Percentiles rank a stretch among this genome's conserved stretches.
phyloP scores from a whole-genome alignment of 2,797 vertebrate genomes.

The Lutjanus argentimaculatus region DNA sequence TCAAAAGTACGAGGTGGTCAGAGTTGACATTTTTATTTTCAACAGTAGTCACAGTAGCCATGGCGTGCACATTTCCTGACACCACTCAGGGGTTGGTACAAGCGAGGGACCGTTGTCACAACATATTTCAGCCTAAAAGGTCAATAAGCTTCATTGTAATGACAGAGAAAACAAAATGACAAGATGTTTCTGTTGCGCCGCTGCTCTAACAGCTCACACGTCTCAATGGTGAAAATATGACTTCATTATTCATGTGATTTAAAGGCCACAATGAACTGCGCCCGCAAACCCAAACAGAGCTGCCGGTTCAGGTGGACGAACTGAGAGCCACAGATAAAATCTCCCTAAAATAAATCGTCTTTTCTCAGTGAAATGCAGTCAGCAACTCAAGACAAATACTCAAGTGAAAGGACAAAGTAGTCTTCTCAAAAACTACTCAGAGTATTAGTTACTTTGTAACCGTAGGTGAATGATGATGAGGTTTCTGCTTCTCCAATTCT shows the following conservation, averaged over 20 bases:
- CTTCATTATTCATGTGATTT: slow-evolving; percentile 41
- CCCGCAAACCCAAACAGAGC: not conserved
- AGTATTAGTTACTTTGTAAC: too few relatives aligned
- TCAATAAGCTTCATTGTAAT: slow-evolving; percentile 44
- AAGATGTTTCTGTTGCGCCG: slow-evolving; percentile 28
- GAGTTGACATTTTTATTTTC: slow-evolving; percentile 47
- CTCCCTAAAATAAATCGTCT: not conserved
- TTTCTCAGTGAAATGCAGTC: not conserved
- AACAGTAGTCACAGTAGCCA: not conserved
- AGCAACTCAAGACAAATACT: too few relatives aligned
- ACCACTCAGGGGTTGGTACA: slow-evolving; percentile 6
- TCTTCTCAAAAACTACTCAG: too few relatives aligned
- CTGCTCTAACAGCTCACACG: slow-evolving; percentile 4
- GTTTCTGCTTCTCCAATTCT: too few relatives aligned
- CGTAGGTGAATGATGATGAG: too few relatives aligned
- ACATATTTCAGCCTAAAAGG: slow-evolving; percentile 62
- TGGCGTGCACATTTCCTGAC: not conserved
- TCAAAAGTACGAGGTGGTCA: not conserved
- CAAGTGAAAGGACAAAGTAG: too few relatives aligned
- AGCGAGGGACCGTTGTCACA: slow-evolving; percentile 28
- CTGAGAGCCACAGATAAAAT: not conserved
- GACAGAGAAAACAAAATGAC: slow-evolving; percentile 33
- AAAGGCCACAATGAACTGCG: slow-evolving; percentile 23
- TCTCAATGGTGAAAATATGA: slow-evolving; percentile 25
- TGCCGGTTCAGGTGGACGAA: not conserved